Percentiles rank a stretch among this genome's conserved stretches.
phyloP scores from a whole-genome alignment of 2,888 invertebrate genomes.

The Lypha dubia region DNA sequence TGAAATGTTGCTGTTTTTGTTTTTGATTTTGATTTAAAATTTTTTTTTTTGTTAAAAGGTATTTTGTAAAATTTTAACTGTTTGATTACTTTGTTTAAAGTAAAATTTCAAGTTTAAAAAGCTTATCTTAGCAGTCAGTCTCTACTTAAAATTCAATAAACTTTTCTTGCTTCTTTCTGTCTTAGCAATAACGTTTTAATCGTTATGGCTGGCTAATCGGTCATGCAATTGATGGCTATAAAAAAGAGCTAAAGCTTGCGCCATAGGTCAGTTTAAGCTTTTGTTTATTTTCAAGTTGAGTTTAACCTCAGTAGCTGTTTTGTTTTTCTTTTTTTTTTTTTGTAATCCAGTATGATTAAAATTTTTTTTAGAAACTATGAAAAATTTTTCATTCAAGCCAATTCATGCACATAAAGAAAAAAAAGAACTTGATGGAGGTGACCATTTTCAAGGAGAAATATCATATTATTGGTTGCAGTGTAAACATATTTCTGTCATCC shows the following conservation, averaged over 20 bases:
- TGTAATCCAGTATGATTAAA: no score
- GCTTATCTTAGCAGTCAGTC: neutral
- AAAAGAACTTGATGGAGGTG: no score
- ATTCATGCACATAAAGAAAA: no score
- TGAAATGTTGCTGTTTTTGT: neutral
- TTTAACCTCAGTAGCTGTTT: no score
- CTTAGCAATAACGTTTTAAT: neutral
- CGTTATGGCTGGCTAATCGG: neutral
- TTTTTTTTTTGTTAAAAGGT: neutral
- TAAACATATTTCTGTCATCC: no score
- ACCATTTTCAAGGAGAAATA: no score
- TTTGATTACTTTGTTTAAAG: neutral
- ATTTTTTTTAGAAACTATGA: no score
- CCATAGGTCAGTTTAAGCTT: neutral
- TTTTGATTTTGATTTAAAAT: no score
- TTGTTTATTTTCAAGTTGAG: no score
- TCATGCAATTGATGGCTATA: neutral
- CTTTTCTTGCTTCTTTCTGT: neutral
- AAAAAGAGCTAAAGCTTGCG: neutral
- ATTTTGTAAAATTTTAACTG: neutral
- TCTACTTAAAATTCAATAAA: neutral
- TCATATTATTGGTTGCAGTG: no score
- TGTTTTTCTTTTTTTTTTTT: no score
- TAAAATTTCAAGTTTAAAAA: neutral
- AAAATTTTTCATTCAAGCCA: no score